phyloP scores from a whole-genome alignment of 2,888 invertebrate species.

The Sinelater perroti region DNA sequence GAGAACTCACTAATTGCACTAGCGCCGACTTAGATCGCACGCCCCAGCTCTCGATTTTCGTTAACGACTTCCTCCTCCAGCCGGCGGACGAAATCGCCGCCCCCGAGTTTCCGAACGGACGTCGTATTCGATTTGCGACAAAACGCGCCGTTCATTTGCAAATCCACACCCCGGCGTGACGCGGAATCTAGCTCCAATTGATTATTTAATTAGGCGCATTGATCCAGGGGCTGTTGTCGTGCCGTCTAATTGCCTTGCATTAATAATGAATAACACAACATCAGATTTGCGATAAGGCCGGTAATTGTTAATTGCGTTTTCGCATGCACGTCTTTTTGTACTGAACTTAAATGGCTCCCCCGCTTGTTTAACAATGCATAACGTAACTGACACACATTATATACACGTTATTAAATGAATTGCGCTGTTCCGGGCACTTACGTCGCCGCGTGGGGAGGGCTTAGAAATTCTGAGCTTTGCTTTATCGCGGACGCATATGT shows the following conservation, averaged over 20 bases:
- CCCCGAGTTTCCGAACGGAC: not conserved
- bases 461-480: slow-evolving; percentile 21
- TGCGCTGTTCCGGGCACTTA: slow-evolving; percentile 35
- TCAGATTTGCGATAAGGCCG: slow-evolving; percentile 60
- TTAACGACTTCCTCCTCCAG: no score
- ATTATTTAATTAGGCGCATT: slow-evolving; percentile 61
- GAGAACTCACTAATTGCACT: slow-evolving; percentile 55
- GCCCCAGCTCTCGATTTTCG: no score
- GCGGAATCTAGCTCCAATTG: slow-evolving; percentile 54
- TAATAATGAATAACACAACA: slow-evolving; percentile 61
- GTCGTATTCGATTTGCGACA: not conserved
- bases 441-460: slow-evolving; percentile 7
- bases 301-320: slow-evolving; percentile 63
- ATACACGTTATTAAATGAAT: slow-evolving; percentile 41
- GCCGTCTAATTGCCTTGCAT: slow-evolving; percentile 61
- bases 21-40: slow-evolving; percentile 12
- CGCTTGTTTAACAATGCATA: slow-evolving; percentile 55
- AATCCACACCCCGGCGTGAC: no score
- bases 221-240: slow-evolving; percentile 57
- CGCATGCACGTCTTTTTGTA: slow-evolving; percentile 57
- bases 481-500: slow-evolving; percentile 3
- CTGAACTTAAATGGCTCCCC: slow-evolving; percentile 51
- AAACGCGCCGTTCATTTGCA: not conserved
- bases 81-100: not conserved
- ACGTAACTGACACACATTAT: slow-evolving; percentile 41